A percentile compares a stretch with the other conserved stretches of the same genome.
These are phyloP conservation scores for Rhyacichthys aspro DNA, from an alignment of 2,797 vertebrate genomes.

Conservation along the genomic window DNA sequence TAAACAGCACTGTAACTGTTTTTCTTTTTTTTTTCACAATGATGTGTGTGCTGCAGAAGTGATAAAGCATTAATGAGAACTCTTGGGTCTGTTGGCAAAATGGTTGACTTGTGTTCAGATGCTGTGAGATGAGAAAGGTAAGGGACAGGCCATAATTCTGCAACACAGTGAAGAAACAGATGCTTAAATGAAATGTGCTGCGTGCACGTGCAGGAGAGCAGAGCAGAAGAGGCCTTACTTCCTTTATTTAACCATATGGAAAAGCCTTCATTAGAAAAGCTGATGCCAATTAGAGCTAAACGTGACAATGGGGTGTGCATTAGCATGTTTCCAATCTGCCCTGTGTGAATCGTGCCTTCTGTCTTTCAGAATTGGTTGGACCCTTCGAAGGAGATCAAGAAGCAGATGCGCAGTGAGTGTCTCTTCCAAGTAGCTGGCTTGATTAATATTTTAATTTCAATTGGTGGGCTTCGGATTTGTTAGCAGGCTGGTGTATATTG, in stretches of 20 bases:
- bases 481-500: constrained; percentile 3
- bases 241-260: constrained; percentile 69
- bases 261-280: constrained; percentile 61
- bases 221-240: constrained; percentile 37
- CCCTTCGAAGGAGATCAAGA: constrained; percentile 99
- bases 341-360: constrained; percentile 63
- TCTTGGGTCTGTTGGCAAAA: constrained; percentile 25
- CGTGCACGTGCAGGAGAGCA: constrained; percentile 32
- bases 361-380: constrained; percentile 97
- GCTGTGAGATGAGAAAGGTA: constrained; percentile 39
- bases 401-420: constrained; percentile 97
- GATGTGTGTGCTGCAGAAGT: too few relatives aligned
- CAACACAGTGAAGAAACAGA: constrained; percentile 50
- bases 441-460: constrained; percentile 30
- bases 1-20: too few relatives aligned
- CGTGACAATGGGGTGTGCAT: constrained; percentile 46
- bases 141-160: constrained; percentile 31
- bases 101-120: constrained; percentile 18
- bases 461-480: constrained; percentile 14
- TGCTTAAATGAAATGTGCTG: constrained; percentile 50
- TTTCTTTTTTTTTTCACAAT: too few relatives aligned
- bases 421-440: constrained; percentile 16
- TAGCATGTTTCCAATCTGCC: constrained; percentile 37
- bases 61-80: constrained; percentile 20
- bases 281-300: constrained; percentile 58